These are phyloP conservation scores for Allobates femoralis DNA, from an alignment of 2,797 vertebrate species.

Conservation along the genomic window DNA sequence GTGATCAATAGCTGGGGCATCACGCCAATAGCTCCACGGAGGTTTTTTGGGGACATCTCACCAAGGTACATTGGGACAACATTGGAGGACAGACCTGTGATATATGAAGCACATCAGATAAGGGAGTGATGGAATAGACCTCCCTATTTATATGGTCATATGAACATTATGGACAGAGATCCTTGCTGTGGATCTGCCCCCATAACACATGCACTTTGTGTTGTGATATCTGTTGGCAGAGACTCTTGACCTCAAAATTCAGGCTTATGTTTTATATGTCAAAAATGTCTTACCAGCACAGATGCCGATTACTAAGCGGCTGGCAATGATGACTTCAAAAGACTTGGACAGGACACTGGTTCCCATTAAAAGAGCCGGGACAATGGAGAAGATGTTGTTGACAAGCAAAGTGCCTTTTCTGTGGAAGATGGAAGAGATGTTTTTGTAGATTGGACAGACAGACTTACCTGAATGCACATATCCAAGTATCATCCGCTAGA, in stretches of 20 bases:
- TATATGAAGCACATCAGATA: not conserved
- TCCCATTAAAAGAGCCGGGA: constrained; percentile 92
- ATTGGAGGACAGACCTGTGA: constrained; percentile 88
- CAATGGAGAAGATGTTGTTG: constrained; percentile 93
- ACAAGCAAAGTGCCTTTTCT: constrained; percentile 93
- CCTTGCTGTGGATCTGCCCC: not conserved
- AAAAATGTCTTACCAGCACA: constrained; percentile 83
- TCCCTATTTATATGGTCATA: not conserved
- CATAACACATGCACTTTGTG: too few relatives aligned
- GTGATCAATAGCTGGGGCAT: constrained; percentile 93
- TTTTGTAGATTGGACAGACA: not conserved
- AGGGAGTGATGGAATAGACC: not conserved
- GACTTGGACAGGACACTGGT: constrained; percentile 79
- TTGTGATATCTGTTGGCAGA: too few relatives aligned
- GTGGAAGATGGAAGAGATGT: not conserved
- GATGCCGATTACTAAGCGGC: constrained; percentile 87
- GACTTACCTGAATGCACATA: not conserved
- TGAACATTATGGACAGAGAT: not conserved
- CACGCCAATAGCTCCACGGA: constrained; percentile 87
- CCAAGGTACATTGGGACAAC: constrained; percentile 97
- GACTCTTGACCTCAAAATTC: too few relatives aligned
- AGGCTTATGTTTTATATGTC: not conserved
- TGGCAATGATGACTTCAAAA: constrained; percentile 90
- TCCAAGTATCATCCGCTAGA: too few relatives aligned
- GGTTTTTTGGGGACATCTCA: constrained; percentile 89